Evolutionary conservation across 2,113 vertebrate species (phyloP), one percentile per base, ranked within the genome.

Genomic region (Phyllopteryx taeniolatus): DNA sequence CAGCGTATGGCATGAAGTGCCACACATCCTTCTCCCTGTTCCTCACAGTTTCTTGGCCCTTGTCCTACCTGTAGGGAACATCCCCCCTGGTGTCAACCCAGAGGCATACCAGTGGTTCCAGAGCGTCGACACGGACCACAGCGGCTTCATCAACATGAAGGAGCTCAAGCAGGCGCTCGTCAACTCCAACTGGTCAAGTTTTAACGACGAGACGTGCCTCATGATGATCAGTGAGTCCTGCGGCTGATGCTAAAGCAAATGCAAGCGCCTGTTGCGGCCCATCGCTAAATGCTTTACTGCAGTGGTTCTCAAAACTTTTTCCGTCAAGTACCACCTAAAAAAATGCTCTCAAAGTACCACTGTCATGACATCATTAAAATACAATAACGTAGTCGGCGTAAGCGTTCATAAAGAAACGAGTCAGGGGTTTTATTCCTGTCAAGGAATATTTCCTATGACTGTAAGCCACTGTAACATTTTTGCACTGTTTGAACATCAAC

Each of bases 41-140:
- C 59, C 46, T 20, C 49, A 77, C 35, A 75, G 63, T 13, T 65
- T 66, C 44, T 47, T 10, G 43, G 22, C 27, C 47, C 60, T 46
- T 0, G 9, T 35, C 73, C 33, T 57, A 61, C 68, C 68, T 78
- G 6, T 79, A 97, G 96, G 94, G 42, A 91, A 80, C 39, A 27
- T 88, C 8, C 96, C 96, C 3, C 94, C 93, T 0, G 95, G 92
- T 0, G 93, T 98, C 81, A 95, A 95, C 56, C 94, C 91, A 0
- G 97, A 99, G 85, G 95, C 95, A 0, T 93, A 92, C 43, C 94
- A 96, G 86, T 98, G 96, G 97, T 98, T 99, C 91, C 95, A 94
- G 79, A 90, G 89, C 0, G 96, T 98, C 1, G 97, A 98, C 60
- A 69, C 87, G 0, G 96, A 98, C 84, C 93, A 35, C 86, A 99